phyloP scores from a whole-genome alignment of 2,113 vertebrate genomes.

The Clarias macrocephalus region DNA sequence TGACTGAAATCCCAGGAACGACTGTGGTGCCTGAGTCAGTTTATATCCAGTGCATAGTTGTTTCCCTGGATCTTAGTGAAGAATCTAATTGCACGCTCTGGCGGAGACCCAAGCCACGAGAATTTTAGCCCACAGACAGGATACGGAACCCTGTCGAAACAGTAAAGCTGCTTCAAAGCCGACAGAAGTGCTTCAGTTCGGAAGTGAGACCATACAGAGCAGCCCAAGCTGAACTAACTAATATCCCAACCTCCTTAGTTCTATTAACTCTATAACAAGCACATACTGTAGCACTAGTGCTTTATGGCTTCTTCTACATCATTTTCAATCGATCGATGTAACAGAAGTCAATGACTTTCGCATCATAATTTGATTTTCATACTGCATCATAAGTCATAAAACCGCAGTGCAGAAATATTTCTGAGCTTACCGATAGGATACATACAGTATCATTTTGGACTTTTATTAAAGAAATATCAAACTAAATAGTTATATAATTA shows the following conservation, averaged over 20 bases:
- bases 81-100: constrained; percentile 30
- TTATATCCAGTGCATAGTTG: background rate
- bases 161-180: constrained; percentile 64
- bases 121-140: constrained; percentile 42
- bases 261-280: constrained; percentile 41
- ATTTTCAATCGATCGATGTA: background rate
- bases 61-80: constrained; percentile 17
- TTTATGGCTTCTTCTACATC: background rate
- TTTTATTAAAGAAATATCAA: background rate
- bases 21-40: constrained; percentile 17
- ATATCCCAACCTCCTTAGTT: constrained; percentile 43
- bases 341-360: background rate
- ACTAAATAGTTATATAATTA: background rate
- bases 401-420: background rate
- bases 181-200: constrained; percentile 44
- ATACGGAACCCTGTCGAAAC: constrained; percentile 54
- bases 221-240: constrained; percentile 46
- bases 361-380: background rate
- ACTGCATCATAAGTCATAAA: background rate
- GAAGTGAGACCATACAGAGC: constrained; percentile 56
- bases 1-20: background rate
- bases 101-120: constrained; percentile 18
- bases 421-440: background rate
- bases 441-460: background rate
- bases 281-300: background rate